A percentile compares a stretch with the other conserved stretches of the same genome.
phyloP scores from a whole-genome alignment of 2,888 invertebrate species.

The Caenorhabditis sp. region DNA sequence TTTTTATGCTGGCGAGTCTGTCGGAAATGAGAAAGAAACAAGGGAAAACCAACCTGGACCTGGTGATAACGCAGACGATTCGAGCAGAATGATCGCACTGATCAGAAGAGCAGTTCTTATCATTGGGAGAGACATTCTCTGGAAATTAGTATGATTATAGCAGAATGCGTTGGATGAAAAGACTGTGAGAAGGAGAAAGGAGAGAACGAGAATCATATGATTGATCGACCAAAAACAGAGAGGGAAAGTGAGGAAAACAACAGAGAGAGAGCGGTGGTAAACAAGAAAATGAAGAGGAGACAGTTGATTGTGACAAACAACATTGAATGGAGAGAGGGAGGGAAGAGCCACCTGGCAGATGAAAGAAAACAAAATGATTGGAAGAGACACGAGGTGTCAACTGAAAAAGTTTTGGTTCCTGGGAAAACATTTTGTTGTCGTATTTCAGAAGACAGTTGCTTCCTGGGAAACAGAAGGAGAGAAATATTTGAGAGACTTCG shows the following conservation, averaged over 20 bases:
- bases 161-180: slow-evolving; percentile 1
- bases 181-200: not conserved
- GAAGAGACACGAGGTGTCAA: too few relatives aligned
- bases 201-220: slow-evolving; percentile 29
- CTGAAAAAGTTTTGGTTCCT: too few relatives aligned
- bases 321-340: not conserved
- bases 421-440: too few relatives aligned
- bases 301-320: slow-evolving; percentile 10
- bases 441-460: too few relatives aligned
- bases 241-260: slow-evolving; percentile 25
- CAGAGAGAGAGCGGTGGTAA: slow-evolving; percentile 12
- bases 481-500: not conserved
- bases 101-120: not conserved
- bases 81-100: slow-evolving; percentile 20
- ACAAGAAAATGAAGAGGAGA: not conserved
- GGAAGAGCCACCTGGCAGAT: too few relatives aligned
- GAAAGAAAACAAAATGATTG: too few relatives aligned
- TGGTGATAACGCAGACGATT: slow-evolving; percentile 64
- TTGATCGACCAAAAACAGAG: slow-evolving; percentile 36
- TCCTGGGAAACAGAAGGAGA: too few relatives aligned
- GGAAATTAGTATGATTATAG: slow-evolving; percentile 64
- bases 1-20: not conserved
- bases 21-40: slow-evolving; percentile 1
- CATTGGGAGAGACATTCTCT: slow-evolving; percentile 21
- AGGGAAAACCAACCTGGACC: slow-evolving; percentile 62